These are phyloP conservation scores for Linnaemya tessellans DNA, from an alignment of 2,888 invertebrate genomes.

Conservation along the genomic window DNA sequence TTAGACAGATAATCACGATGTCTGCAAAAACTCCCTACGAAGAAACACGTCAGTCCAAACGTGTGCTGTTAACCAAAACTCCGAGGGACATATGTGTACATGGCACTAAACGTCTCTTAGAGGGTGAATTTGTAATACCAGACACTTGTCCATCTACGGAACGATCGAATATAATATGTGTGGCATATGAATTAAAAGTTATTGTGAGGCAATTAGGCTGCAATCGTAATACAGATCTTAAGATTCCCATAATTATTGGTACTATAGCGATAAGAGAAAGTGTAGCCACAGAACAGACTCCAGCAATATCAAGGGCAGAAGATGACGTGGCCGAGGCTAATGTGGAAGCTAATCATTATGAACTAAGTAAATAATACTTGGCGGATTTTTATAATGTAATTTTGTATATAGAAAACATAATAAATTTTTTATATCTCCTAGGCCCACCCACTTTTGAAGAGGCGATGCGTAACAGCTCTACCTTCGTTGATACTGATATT, in stretches of 20 bases:
- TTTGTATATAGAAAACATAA: background rate
- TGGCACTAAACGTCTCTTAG: constrained; percentile 69
- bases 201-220: constrained; percentile 63
- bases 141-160: constrained; percentile 69
- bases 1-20: constrained; percentile 72
- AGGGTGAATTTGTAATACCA: constrained; percentile 70
- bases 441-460: constrained; percentile 76
- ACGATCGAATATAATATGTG: constrained; percentile 63
- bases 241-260: constrained; percentile 74
- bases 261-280: constrained; percentile 75
- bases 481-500: constrained; percentile 73
- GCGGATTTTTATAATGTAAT: background rate
- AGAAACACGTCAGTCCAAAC: constrained; percentile 62
- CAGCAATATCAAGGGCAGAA: constrained; percentile 40
- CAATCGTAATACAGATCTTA: constrained; percentile 54
- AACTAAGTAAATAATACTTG: constrained; percentile 69
- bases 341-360: constrained; percentile 74
- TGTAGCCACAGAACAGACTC: constrained; percentile 60
- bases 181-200: constrained; percentile 69
- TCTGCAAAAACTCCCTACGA: constrained; percentile 72
- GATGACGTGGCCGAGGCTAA: constrained; percentile 19
- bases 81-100: constrained; percentile 58
- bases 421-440: constrained; percentile 28
- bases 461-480: constrained; percentile 72
- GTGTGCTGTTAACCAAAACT: constrained; percentile 34